Conservation (phyloP, 2,888 invertebrate species). For the Nowickia ferox region DNA sequence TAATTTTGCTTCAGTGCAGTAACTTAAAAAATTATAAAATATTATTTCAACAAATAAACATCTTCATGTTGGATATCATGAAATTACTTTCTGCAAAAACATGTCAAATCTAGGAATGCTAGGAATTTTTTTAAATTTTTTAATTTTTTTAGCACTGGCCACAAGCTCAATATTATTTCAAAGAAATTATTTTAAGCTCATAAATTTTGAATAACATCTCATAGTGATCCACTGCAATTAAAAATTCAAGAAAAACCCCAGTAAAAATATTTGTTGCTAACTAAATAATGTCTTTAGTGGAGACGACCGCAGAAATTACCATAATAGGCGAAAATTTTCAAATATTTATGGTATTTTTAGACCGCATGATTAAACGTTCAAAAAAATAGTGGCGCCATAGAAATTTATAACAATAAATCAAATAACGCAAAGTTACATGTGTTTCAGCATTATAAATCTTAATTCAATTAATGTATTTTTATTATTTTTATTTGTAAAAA, state of each 20-base stretch:
- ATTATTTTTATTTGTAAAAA: neutral
- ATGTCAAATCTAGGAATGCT: too few relatives aligned
- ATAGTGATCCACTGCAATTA: neutral
- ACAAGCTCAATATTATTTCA: too few relatives aligned
- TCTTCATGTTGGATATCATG: too few relatives aligned
- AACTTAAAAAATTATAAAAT: too few relatives aligned
- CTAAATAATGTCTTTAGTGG: neutral
- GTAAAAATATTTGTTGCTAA: neutral
- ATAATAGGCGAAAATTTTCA: conserved; percentile 35
- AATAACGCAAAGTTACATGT: conserved; percentile 74
- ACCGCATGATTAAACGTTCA: conserved; percentile 7
- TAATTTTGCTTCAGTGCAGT: too few relatives aligned
- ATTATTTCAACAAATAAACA: too few relatives aligned
- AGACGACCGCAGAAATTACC: conserved; percentile 27
- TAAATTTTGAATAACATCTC: neutral
- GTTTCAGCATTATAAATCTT: conserved; percentile 50
- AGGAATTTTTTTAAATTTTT: too few relatives aligned
- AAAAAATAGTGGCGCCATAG: conserved; percentile 77
- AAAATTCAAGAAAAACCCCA: neutral
- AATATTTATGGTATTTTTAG: conserved; percentile 37
- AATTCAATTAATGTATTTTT: neutral
- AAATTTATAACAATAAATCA: conserved; percentile 78
- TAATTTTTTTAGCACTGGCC: too few relatives aligned
- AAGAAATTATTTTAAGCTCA: too few relatives aligned
- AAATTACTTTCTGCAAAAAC: too few relatives aligned